Conservation (phyloP, 2,113 vertebrate genomes). For the Platichthys stellatus region DNA sequence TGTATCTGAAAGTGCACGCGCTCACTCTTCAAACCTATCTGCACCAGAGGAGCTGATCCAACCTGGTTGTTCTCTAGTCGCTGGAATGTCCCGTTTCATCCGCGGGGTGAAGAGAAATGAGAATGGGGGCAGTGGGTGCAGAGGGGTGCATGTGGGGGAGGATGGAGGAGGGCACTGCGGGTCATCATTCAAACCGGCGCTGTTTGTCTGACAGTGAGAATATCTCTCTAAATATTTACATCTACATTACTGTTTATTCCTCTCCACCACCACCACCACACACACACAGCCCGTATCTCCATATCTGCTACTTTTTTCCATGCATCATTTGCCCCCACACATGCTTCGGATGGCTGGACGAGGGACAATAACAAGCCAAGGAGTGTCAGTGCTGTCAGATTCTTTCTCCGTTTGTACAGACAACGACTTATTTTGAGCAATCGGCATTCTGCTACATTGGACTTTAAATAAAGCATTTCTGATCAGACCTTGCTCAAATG, state of each 20-base stretch:
- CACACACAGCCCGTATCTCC: slow-evolving; percentile 45
- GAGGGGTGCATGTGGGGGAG: slow-evolving; percentile 52
- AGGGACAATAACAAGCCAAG: slow-evolving; percentile 36
- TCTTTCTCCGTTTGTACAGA: slow-evolving; percentile 8
- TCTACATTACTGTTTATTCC: slow-evolving; percentile 92
- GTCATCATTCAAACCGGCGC: slow-evolving; percentile 72
- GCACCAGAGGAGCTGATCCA: slow-evolving; percentile 23
- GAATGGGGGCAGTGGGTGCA: slow-evolving; percentile 36
- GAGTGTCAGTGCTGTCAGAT: slow-evolving; percentile 31
- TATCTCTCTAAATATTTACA: slow-evolving; percentile 93
- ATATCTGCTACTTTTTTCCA: slow-evolving; percentile 66
- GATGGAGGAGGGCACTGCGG: slow-evolving; percentile 55
- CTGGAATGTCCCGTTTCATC: slow-evolving; percentile 56
- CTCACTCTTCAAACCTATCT: slow-evolving; percentile 8
- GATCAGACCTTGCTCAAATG: background rate
- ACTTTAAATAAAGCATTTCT: background rate
- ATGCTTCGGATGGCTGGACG: slow-evolving; percentile 54
- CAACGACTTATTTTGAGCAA: slow-evolving; percentile 8
- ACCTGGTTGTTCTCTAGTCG: slow-evolving; percentile 24
- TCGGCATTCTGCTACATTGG: background rate
- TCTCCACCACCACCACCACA: slow-evolving; percentile 33
- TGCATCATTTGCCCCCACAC: slow-evolving; percentile 54
- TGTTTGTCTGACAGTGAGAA: slow-evolving; percentile 83
- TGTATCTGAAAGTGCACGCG: too few species aligned
- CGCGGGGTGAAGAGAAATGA: slow-evolving; percentile 31